A percentile compares a stretch with the other conserved stretches of the same genome.
Evolutionary conservation across 1,140 invertebrate species (phyloP).

Genomic region (Heliconius hewitsoni): DNA sequence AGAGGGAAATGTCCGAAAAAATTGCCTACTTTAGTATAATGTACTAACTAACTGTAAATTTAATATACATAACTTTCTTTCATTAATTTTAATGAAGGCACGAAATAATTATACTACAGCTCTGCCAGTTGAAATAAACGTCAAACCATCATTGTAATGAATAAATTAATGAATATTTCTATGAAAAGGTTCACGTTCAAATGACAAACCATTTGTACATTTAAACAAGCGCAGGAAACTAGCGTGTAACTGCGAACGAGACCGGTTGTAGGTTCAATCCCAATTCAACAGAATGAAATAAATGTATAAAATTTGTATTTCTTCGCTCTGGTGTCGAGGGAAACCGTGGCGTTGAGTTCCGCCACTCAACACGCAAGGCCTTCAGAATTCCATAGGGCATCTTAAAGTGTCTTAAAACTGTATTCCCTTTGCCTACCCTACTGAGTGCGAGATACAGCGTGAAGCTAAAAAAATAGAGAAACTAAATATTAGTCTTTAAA

Average conservation of each 20-base stretch:
- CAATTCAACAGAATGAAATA: not conserved
- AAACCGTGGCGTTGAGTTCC: too few relatives aligned
- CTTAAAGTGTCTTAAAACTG: too few relatives aligned
- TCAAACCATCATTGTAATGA: not conserved
- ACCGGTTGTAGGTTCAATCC: too few relatives aligned
- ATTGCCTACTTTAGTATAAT: conserved; percentile 3
- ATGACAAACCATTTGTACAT: not conserved
- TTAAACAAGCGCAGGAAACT: not conserved
- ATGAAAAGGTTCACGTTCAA: not conserved
- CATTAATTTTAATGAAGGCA: conserved; percentile 9
- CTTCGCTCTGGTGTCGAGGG: too few relatives aligned
- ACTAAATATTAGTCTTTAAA: not conserved
- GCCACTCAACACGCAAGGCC: too few relatives aligned
- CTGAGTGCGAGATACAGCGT: too few relatives aligned
- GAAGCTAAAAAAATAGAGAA: not conserved
- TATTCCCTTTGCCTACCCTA: too few relatives aligned
- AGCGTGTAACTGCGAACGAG: too few relatives aligned
- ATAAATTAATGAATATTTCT: not conserved
- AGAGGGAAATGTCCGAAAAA: not conserved
- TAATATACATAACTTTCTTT: conserved; percentile 11
- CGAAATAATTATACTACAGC: not conserved
- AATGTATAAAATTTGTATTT: too few relatives aligned
- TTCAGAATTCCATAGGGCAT: too few relatives aligned
- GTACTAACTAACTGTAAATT: not conserved
- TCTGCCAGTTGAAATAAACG: not conserved